phyloP scores from a whole-genome alignment of 2,888 invertebrate species.

The Hermodice carunculata region DNA sequence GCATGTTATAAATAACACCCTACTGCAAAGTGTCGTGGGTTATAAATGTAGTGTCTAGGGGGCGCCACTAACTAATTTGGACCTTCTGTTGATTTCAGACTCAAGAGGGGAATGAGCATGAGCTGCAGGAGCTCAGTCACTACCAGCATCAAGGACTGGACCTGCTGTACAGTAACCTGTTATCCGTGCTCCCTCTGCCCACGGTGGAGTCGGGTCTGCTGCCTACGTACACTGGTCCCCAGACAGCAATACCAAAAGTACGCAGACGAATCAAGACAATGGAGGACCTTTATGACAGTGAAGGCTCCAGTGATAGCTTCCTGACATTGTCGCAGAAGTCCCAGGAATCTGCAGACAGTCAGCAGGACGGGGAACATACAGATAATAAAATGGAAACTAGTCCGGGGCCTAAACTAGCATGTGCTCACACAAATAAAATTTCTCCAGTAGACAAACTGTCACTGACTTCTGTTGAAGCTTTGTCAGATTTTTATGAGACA shows the following conservation, averaged over 20 bases:
- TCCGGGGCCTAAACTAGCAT: no score
- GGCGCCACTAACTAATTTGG: background rate
- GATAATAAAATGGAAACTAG: no score
- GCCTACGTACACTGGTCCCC: background rate
- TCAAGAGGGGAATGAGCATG: background rate
- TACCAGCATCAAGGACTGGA: constrained; percentile 5
- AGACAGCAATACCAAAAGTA: background rate
- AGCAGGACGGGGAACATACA: no score
- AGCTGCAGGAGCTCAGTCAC: background rate
- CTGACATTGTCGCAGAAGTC: background rate
- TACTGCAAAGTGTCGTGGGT: no score
- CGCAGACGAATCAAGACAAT: constrained; percentile 4
- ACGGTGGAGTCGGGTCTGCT: background rate
- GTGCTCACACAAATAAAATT: background rate
- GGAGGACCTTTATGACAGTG: constrained; percentile 1
- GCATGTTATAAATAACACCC: no score
- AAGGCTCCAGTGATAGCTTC: background rate
- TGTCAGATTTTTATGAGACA: constrained; percentile 19
- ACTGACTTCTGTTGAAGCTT: background rate
- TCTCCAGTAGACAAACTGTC: background rate
- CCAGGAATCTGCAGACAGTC: no score
- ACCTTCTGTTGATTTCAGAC: no score
- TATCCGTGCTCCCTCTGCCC: constrained; percentile 3
- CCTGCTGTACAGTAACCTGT: constrained; percentile 17
- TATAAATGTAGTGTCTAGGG: background rate